Conservation (phyloP, 2,888 invertebrate species). For the Nomada flava region DNA sequence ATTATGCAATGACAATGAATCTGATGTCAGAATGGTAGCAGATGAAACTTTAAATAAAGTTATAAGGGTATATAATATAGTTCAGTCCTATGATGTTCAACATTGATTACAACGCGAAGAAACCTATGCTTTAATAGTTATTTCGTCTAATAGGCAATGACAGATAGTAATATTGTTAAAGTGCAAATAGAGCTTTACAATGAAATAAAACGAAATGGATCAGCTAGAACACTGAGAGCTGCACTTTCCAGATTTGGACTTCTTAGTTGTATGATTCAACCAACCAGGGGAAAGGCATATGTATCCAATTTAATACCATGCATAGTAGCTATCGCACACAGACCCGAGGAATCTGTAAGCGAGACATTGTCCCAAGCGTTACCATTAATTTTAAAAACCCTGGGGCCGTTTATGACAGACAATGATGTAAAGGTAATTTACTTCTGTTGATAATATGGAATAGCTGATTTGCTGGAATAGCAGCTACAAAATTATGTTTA, state of each 20-base stretch:
- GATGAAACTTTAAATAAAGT: slow-evolving; percentile 93
- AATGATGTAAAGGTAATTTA: slow-evolving; percentile 88
- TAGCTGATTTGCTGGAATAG: no score
- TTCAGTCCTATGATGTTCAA: not conserved
- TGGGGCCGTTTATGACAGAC: slow-evolving; percentile 90
- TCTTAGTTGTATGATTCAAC: slow-evolving; percentile 90
- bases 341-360: slow-evolving; percentile 90
- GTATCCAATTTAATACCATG: slow-evolving; percentile 91
- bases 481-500: not conserved
- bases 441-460: not conserved
- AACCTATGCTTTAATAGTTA: slow-evolving; percentile 22
- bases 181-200: slow-evolving; percentile 93
- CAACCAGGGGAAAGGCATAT: slow-evolving; percentile 92
- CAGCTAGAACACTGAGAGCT: slow-evolving; percentile 89
- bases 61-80: slow-evolving; percentile 86
- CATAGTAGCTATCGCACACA: slow-evolving; percentile 88
- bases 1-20: slow-evolving; percentile 91
- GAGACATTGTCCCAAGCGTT: slow-evolving; percentile 88
- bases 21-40: slow-evolving; percentile 91
- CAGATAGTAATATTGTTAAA: slow-evolving; percentile 89
- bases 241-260: slow-evolving; percentile 92
- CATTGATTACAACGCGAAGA: not conserved
- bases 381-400: slow-evolving; percentile 87
- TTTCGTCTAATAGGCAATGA: slow-evolving; percentile 84
- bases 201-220: slow-evolving; percentile 92